Base-by-base conservation (phyloP, 2,797 vertebrate genomes). In the Acestrorhynchus altus region DNA sequence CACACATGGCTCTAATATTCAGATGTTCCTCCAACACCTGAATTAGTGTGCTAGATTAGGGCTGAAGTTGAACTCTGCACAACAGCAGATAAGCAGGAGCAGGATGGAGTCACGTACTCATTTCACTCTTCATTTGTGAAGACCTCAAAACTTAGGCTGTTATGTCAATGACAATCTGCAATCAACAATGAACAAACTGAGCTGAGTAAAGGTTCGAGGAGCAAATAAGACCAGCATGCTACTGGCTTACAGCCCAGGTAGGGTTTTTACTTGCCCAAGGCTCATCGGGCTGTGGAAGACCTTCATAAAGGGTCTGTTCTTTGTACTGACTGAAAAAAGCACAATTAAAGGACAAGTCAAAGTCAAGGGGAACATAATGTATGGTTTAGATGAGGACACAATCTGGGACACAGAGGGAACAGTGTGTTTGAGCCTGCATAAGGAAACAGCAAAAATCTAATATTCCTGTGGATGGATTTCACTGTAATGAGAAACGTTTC, bases 401-500 rank as follows among this genome's bases (percentile, higher is more conserved):
- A 46, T 44, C 46, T 44, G 13, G 60, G 47, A 20, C 28, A 42
- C 40, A 68, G 9, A 63, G n/a, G 26, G 40, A 52, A 61, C 42
- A 49, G 42, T 16, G 35, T 66, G 57, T 54, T 47, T 15, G 28
- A 60, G 67, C 59, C 57, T 76, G 63, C 70, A 39, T 57, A 75
- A 78, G 18, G 57, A 66, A 80, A 76, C 83, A 81, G 63, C 63
- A 83, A 86, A 86, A 60, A 11, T 66, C 20, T 1, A 78, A 78
- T 70, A 77, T 77, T 81, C 66, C 63, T 15, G 44, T 83, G 83
- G 86, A 87, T 87, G 70, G 16, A 87, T 90, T 85, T 90, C 65
- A 84, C 63, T 89, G 89, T 86, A 87, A 88, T 74, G 64, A 88
- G 86, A 83, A 81, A 81, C 70, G 49, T 86, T 65, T 78, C 78